phyloP scores from a whole-genome alignment of 2,888 invertebrate species.

The Lasioglossum vierecki region DNA sequence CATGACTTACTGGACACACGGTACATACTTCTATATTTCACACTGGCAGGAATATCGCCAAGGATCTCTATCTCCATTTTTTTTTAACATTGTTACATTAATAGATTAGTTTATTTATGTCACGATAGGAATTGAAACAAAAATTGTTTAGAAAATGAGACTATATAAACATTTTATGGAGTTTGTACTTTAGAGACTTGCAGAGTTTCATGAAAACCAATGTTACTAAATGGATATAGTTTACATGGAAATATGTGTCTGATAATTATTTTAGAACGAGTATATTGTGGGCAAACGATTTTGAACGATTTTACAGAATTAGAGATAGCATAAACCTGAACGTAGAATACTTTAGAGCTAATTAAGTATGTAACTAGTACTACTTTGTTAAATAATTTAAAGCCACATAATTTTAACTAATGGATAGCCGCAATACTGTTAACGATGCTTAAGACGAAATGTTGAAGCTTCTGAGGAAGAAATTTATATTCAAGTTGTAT shows the following conservation, averaged over 20 bases:
- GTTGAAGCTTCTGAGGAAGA: conserved; percentile 17
- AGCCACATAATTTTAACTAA: background rate
- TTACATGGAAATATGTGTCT: too few species aligned
- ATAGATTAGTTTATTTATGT: background rate
- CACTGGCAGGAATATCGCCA: background rate
- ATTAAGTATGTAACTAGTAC: background rate
- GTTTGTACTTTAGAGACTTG: background rate
- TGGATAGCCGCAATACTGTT: conserved; percentile 15
- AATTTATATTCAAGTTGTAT: conserved; percentile 21
- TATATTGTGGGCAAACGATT: background rate
- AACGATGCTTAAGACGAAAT: conserved; percentile 28
- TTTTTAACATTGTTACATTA: background rate
- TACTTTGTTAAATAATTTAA: background rate
- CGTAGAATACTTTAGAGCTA: background rate
- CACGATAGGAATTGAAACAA: background rate
- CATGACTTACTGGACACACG: background rate
- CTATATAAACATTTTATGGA: background rate
- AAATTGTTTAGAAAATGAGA: background rate
- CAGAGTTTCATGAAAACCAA: background rate
- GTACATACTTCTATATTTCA: background rate
- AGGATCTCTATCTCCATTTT: background rate
- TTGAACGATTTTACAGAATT: background rate
- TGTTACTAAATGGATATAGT: background rate
- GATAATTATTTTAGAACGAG: background rate
- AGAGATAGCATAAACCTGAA: background rate